A percentile compares a stretch with the other conserved stretches of the same genome.
phyloP scores from a whole-genome alignment of 1,140 invertebrate species.

The Phortica variegata region DNA sequence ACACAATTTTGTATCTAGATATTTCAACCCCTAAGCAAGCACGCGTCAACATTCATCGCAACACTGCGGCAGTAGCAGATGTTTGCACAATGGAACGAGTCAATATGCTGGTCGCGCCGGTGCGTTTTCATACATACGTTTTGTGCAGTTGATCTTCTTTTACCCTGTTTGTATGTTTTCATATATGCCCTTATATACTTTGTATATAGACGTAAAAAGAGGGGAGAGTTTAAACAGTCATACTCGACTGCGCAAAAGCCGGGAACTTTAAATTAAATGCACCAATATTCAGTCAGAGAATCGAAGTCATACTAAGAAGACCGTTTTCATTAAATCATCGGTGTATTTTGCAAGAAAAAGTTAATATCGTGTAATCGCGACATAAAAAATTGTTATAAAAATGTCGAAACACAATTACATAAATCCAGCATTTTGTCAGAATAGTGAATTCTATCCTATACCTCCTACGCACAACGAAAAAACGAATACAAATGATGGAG shows the following conservation, averaged over 20 bases:
- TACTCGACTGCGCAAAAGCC: slow-evolving; percentile 47
- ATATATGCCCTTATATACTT: slow-evolving; percentile 5
- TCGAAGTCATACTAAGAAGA: neutral
- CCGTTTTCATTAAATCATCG: slow-evolving; percentile 9
- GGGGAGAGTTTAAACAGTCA: slow-evolving; percentile 22
- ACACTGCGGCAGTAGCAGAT: slow-evolving; percentile 41
- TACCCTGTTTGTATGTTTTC: slow-evolving; percentile 9
- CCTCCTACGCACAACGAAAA: slow-evolving; percentile 13
- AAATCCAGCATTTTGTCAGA: slow-evolving; percentile 74
- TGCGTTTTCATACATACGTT: too few relatives aligned
- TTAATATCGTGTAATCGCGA: slow-evolving; percentile 28
- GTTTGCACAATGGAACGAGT: slow-evolving; percentile 49
- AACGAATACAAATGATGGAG: slow-evolving; percentile 29
- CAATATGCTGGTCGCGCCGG: slow-evolving; percentile 26
- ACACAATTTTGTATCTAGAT: slow-evolving; percentile 9
- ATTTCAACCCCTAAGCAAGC: slow-evolving; percentile 37
- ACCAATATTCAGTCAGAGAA: neutral
- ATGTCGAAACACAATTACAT: slow-evolving; percentile 65
- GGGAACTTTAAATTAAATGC: slow-evolving; percentile 31
- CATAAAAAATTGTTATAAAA: neutral
- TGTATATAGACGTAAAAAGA: slow-evolving; percentile 18
- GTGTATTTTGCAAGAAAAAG: slow-evolving; percentile 2
- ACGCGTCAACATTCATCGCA: neutral
- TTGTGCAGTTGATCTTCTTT: too few relatives aligned
- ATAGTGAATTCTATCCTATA: slow-evolving; percentile 66